These are phyloP conservation scores for Mesoclemmys tuberculata DNA, from an alignment of 2,113 vertebrate genomes.

Conservation along the genomic window DNA sequence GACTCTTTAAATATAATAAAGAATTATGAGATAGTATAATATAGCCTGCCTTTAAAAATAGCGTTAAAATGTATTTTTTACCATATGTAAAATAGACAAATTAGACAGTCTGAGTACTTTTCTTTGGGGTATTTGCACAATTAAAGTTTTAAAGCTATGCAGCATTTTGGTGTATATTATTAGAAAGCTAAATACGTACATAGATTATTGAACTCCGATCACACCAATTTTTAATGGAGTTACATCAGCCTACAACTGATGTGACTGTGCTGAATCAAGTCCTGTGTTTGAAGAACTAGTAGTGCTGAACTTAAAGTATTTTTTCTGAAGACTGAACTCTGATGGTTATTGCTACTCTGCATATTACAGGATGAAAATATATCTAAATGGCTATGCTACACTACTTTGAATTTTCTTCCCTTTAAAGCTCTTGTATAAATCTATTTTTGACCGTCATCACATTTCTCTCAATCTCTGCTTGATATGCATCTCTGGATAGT, in stretches of 20 bases:
- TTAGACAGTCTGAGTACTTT: not conserved
- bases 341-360: not conserved
- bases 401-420: not conserved
- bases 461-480: not conserved
- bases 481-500: not conserved
- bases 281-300: not conserved
- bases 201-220: accelerated
- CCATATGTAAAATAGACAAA: accelerated
- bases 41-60: accelerated
- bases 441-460: not conserved
- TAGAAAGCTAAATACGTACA: not conserved
- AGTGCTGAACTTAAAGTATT: not conserved
- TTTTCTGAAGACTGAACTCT: not conserved
- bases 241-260: not conserved
- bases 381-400: not conserved
- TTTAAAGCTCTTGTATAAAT: not conserved
- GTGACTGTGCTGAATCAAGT: not conserved
- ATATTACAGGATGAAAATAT: not conserved
- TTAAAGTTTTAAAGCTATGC: not conserved
- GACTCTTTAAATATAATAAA: not conserved
- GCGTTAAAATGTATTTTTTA: not conserved
- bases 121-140: not conserved
- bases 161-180: not conserved
- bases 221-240: not conserved
- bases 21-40: accelerated